Evolutionary conservation across 1,140 invertebrate species (phyloP), one percentile per base, ranked within the genome.

Genomic region (Microplitis mediator): DNA sequence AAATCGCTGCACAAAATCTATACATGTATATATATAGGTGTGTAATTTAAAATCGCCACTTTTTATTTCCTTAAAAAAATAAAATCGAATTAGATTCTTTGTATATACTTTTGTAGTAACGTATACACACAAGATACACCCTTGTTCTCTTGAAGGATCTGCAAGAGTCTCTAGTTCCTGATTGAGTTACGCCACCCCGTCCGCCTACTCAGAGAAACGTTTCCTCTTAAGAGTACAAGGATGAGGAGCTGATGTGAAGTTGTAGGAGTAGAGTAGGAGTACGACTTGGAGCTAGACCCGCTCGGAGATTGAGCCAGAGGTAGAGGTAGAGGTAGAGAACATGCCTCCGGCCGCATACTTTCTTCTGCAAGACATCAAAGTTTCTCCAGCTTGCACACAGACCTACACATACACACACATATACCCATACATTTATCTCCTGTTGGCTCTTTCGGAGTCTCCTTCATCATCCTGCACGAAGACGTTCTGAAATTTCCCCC

Each of bases 101-200:
- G 6, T 45, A 11, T 11, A 31, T 16, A 60, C 50, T 68, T 71
- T 34, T 31, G 14, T 65, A 75, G 71, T 73, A 74, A 34, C 2
- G 76, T 75, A 75, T 73, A 76, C 60, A 73, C 54, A 62, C 5
- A 56, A 35, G 50, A 70, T 77, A 23, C 16, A 79, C 77, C 80
- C 74, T 76, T 75, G 75, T 76, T 64, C 82, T 77, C 72, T 76
- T 75, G 76, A 45, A 11, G 72, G 76, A 75, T 79, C 70, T 58
- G 45, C 76, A 31, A 31, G n/a, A 11, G 68, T 62, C 77, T 78
- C 75, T 78, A 71, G 80, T 81, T 74, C 78, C 80, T 85, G 81
- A 86, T 86, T 82, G 79, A 83, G 78, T 85, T 85, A 85, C 76
- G 76, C 76, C 78, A 77, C 70, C 60, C 61, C 34, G 58, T 14